Evolutionary conservation across 2,888 invertebrate genomes (phyloP), one percentile per base, ranked within the genome.

Genomic region (Trichogramma dendrolimi): DNA sequence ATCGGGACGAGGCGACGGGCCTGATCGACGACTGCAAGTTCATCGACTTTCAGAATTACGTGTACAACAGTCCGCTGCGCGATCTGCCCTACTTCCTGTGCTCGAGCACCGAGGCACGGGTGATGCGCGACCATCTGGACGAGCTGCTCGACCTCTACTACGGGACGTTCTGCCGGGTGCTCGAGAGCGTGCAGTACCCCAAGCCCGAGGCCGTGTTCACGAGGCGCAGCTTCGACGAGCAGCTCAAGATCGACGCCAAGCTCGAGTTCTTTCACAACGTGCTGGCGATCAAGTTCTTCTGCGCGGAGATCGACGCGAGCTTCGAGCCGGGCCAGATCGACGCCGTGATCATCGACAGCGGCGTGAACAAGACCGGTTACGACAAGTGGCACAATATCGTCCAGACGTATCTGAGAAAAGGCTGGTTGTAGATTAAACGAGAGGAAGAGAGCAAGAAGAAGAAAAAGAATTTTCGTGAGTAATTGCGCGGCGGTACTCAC

Each of bases 21-120:
- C 69, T 72, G n/a, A 80, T 83, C 0, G 71, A 77, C 0, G 79
- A 81, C 62, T 72, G 85, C 4, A 86, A 85, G 74, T 81, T 86
- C 51, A 79, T 86, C 1, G 86, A 86, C 69, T 82, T 85, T 62
- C 86, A 86, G 73, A 79, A 84, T 41, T 82, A 83, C 49, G 72
- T 81, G 10, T 83, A 83, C 61, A 77, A 81, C 46, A 84, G 83
- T 4, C 77, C 84, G 4, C 69, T 80, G 0, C 80, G 82, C 38
- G 86, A 86, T 71, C 69, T 86, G 10, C 71, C 83, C 1, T 86
- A 86, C 66, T 81, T 85, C 56, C 62, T 86, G 6, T 81, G 83
- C 44, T 81, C 83, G 1, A 85, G 85, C 66, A 80, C 84, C 2
- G 75, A 80, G 2, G 75, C 78, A 6, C 69, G 72, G 0, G 77